A percentile compares a stretch with the other conserved stretches of the same genome.
These are phyloP conservation scores for Drosophila bipectinata DNA, from an alignment of 1,140 invertebrate genomes.

Conservation along the genomic window DNA sequence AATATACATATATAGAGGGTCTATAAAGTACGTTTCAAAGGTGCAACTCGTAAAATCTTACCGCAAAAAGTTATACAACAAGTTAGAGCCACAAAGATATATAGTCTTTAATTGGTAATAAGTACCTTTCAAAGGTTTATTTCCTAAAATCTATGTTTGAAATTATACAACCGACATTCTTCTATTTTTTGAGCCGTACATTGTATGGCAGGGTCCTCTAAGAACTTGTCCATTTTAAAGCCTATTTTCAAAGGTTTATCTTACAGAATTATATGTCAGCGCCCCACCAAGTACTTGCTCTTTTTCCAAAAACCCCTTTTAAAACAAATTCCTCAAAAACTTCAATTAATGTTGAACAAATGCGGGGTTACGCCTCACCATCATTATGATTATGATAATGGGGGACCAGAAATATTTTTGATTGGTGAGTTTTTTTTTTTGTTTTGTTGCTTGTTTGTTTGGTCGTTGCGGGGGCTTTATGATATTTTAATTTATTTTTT, in stretches of 20 bases:
- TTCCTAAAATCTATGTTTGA: no score
- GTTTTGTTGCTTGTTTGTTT: conserved; percentile 1
- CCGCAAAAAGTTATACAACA: no score
- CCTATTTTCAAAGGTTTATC: no score
- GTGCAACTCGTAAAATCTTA: neutral
- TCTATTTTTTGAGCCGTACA: neutral
- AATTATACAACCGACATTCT: neutral
- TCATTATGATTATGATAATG: conserved; percentile 30
- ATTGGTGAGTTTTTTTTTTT: neutral
- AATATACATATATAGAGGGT: neutral
- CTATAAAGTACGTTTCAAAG: neutral
- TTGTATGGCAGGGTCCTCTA: neutral
- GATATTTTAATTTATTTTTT: conserved; percentile 77
- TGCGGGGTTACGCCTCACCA: conserved; percentile 3
- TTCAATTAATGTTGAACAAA: conserved; percentile 3
- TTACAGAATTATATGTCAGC: no score
- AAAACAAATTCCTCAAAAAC: neutral
- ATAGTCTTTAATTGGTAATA: no score
- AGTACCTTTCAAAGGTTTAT: no score
- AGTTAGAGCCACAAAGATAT: no score
- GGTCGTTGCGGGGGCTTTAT: conserved; percentile 46
- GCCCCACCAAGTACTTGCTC: no score
- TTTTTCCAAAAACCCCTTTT: no score
- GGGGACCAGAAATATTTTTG: conserved; percentile 33
- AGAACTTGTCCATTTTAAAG: neutral